Evolutionary conservation across 2,888 invertebrate genomes (phyloP), one percentile per base, ranked within the genome.

Genomic region (Isotomurus palustris): DNA sequence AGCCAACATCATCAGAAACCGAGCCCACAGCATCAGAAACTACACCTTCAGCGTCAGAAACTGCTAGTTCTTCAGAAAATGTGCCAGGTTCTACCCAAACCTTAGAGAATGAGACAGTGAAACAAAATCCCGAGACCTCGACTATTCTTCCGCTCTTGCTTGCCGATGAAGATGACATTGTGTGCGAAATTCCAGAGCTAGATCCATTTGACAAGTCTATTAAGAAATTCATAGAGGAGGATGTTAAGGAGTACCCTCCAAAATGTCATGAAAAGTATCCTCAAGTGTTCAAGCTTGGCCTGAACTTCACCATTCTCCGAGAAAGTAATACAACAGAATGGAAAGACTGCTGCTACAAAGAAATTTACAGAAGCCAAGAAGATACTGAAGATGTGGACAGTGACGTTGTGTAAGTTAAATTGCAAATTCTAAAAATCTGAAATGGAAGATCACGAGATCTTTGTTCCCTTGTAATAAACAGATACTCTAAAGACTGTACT

Each of bases 191-290:
- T 22, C 66, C 66, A 10, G 40, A 48, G 28, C 48, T 66, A 14
- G 41, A 81, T 64, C 81, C 85, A 0, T 81, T 82, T 66, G 84
- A 85, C 71, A 74, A 78, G 4, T 75, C 76, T 36, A 77, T 84
- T 28, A 77, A 75, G 64, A 76, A 77, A 62, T 84, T 80, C 69
- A 78, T 84, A 44, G 73, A 75, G 3, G 35, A 49, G 51, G 74
- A 75, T 14, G 81, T 81, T 5, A 74, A 75, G 28, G 74, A n/a
- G n/a, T n/a, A n/a, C n/a, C n/a, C 75, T 6, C 74, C 82, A 27
- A 75, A 77, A 36, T 81, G 81, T 66, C 24, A 27, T 3, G 22
- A 32, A 4, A 25, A 43, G n/a, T 56, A 25, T 32, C 28, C 58
- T 1, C 44, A 56, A 0, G 36, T 64, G 1, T 67, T 67, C 28